phyloP scores from a whole-genome alignment of 2,888 invertebrate species.

The Pimpla rufipes region DNA sequence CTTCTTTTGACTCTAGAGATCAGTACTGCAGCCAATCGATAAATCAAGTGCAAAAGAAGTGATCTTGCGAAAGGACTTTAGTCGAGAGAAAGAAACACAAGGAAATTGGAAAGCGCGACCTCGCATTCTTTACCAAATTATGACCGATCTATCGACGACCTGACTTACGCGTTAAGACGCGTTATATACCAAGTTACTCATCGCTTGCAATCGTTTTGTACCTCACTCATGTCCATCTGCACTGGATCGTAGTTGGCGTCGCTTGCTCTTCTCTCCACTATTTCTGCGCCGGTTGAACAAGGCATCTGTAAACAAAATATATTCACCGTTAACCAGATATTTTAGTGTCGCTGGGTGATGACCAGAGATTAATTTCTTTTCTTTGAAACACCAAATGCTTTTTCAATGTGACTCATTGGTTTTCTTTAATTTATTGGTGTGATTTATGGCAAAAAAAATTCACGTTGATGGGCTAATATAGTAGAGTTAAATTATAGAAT shows the following conservation, averaged over 20 bases:
- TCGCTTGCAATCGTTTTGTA: constrained; percentile 82
- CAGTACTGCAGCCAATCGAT: neutral
- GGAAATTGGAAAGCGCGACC: constrained; percentile 67
- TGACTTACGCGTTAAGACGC: constrained; percentile 2
- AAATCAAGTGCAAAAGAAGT: constrained; percentile 4
- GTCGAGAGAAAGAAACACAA: constrained; percentile 46
- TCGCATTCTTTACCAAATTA: constrained; percentile 53
- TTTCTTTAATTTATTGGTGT: no score
- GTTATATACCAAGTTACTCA: constrained; percentile 50
- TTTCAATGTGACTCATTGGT: neutral
- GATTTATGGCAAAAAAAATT: no score
- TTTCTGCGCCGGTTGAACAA: constrained; percentile 74
- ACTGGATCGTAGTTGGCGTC: constrained; percentile 92
- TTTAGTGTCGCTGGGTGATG: no score
- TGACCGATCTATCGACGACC: constrained; percentile 33
- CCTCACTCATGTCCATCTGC: constrained; percentile 93
- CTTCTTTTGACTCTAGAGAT: constrained; percentile 19
- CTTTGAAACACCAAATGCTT: neutral
- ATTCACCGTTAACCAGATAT: neutral
- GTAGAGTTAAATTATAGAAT: no score
- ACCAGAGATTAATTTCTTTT: no score
- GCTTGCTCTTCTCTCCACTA: constrained; percentile 84
- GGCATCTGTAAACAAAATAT: constrained; percentile 65
- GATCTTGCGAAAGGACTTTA: constrained; percentile 18
- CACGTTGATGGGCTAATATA: no score